Conservation (phyloP, 2,888 invertebrate genomes). For the Glaucopsyche alexis region DNA sequence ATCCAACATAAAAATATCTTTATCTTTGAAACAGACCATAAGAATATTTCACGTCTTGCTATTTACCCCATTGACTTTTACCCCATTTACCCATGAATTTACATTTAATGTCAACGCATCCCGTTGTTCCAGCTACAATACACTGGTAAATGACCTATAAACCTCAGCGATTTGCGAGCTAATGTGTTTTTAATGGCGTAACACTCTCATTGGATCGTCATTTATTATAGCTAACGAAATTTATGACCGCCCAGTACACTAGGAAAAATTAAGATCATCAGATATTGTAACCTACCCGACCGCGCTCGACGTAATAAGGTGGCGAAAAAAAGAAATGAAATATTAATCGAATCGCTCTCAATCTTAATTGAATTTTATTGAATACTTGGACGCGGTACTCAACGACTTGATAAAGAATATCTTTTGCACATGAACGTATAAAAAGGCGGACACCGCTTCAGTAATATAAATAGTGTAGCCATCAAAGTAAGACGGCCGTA, state of each 20-base stretch:
- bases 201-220: slow-evolving; percentile 68
- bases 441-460: too few species aligned
- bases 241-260: slow-evolving; percentile 46
- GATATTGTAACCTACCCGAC: neutral
- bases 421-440: too few species aligned
- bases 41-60: slow-evolving; percentile 28
- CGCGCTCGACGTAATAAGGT: neutral
- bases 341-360: neutral
- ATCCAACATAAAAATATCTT: neutral
- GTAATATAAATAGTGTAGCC: too few species aligned
- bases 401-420: neutral
- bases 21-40: neutral
- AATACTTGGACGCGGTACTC: neutral
- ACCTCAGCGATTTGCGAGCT: slow-evolving; percentile 58
- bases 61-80: slow-evolving; percentile 19
- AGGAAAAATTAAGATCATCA: slow-evolving; percentile 33
- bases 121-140: slow-evolving; percentile 47
- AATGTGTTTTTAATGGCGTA: slow-evolving; percentile 74
- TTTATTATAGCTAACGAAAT: slow-evolving; percentile 61
- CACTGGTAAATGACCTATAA: slow-evolving; percentile 65
- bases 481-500: too few species aligned
- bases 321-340: slow-evolving; percentile 12
- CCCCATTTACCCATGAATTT: slow-evolving; percentile 24
- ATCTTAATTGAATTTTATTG: neutral
- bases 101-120: slow-evolving; percentile 35